Percentiles rank a stretch among this genome's conserved stretches.
These are phyloP conservation scores for Condylostylus longicornis DNA, from an alignment of 1,140 invertebrate genomes.

Conservation along the genomic window DNA sequence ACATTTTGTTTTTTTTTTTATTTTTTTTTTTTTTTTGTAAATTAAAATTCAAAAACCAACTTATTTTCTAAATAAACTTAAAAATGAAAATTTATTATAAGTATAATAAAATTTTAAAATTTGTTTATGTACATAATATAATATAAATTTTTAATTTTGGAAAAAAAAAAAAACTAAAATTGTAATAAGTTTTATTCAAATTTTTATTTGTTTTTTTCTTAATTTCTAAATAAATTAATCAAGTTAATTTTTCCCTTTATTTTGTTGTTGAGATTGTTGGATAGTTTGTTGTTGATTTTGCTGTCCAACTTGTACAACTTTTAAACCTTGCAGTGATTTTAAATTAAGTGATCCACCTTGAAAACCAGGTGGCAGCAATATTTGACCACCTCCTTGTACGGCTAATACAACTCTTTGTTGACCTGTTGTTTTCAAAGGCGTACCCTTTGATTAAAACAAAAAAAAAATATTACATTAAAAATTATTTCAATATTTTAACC, in stretches of 20 bases:
- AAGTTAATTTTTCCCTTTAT: neutral
- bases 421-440: conserved; percentile 2
- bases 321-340: conserved; percentile 50
- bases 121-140: too few species aligned
- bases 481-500: conserved; percentile 5
- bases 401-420: conserved; percentile 44
- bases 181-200: too few species aligned
- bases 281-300: neutral
- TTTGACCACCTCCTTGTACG: conserved; percentile 41
- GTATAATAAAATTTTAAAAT: too few species aligned
- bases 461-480: neutral
- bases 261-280: neutral
- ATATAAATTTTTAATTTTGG: too few species aligned
- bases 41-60: too few species aligned
- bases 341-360: conserved; percentile 43
- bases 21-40: too few species aligned
- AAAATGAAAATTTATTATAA: too few species aligned
- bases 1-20: too few species aligned
- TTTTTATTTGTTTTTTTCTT: too few species aligned
- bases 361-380: conserved; percentile 38
- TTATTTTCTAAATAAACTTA: too few species aligned
- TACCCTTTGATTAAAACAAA: conserved; percentile 6
- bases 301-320: conserved; percentile 43
- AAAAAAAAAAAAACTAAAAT: too few species aligned
- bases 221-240: too few species aligned